Conservation (phyloP, 2,888 invertebrate genomes). For the Stegana nigrithorax region DNA sequence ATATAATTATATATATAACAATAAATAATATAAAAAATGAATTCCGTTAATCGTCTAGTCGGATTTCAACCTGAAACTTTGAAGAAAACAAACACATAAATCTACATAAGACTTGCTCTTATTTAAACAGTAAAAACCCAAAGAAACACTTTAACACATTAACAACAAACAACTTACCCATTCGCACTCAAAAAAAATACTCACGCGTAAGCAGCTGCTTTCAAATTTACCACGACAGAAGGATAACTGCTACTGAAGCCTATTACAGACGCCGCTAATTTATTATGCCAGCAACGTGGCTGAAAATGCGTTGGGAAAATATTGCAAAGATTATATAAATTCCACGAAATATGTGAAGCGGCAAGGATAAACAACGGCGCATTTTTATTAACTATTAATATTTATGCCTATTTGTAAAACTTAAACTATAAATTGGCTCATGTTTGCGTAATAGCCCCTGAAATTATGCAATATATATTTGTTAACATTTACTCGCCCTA, state of each 20-base stretch:
- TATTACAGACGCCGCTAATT: background rate
- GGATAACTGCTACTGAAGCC: background rate
- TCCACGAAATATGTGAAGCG: no score
- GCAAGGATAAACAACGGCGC: constrained; percentile 4
- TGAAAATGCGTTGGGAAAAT: constrained; percentile 48
- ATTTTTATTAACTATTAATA: no score
- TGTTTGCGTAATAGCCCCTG: background rate
- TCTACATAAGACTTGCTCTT: no score
- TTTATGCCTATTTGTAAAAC: no score
- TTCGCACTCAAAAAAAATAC: no score
- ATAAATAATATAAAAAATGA: no score
- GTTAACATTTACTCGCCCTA: background rate
- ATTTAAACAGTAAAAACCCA: background rate
- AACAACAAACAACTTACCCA: no score
- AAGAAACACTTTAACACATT: background rate
- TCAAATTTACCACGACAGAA: background rate
- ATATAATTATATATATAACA: constrained; percentile 23
- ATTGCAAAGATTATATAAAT: constrained; percentile 12
- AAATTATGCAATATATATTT: constrained; percentile 6
- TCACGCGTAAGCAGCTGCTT: constrained; percentile 6
- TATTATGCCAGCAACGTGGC: constrained; percentile 40
- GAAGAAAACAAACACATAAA: constrained; percentile 8
- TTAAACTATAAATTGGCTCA: constrained; percentile 1
- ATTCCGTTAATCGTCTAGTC: no score
- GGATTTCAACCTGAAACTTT: background rate